Conservation (phyloP, 1,140 invertebrate genomes). For the Cyphomyrmex costatus region DNA sequence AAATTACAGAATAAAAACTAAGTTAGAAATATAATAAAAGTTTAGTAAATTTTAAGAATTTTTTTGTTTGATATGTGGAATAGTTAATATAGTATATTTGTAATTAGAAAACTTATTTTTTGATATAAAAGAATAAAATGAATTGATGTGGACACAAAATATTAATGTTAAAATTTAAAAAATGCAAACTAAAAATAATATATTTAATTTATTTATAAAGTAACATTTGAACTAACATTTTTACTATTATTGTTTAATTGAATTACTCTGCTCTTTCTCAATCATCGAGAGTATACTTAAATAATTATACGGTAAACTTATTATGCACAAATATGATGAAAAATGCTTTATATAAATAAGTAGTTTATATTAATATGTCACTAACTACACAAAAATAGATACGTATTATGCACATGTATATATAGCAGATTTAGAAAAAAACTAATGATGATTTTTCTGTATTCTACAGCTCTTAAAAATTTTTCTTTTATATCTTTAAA, state of each 20-base stretch:
- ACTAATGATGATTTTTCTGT: background rate
- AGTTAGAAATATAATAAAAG: background rate
- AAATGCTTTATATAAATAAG: slow-evolving; percentile 27
- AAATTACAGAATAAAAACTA: too few relatives aligned
- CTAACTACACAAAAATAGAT: slow-evolving; percentile 9
- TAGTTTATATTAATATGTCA: slow-evolving; percentile 8
- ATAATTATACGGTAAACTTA: slow-evolving; percentile 25
- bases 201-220: background rate
- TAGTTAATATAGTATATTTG: background rate
- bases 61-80: background rate
- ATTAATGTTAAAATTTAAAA: background rate
- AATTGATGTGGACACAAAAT: slow-evolving; percentile 2
- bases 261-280: background rate
- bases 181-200: background rate
- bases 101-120: background rate
- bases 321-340: background rate
- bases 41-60: background rate
- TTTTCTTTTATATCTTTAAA: background rate
- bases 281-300: slow-evolving; percentile 28
- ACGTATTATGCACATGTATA: background rate
- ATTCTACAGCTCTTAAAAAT: background rate
- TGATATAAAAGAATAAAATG: background rate
- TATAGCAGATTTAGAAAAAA: slow-evolving; percentile 19
- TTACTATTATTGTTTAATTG: background rate
- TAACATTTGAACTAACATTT: background rate